Base-by-base conservation (phyloP, 2,113 vertebrate genomes). In the Tetrax tetrax region DNA sequence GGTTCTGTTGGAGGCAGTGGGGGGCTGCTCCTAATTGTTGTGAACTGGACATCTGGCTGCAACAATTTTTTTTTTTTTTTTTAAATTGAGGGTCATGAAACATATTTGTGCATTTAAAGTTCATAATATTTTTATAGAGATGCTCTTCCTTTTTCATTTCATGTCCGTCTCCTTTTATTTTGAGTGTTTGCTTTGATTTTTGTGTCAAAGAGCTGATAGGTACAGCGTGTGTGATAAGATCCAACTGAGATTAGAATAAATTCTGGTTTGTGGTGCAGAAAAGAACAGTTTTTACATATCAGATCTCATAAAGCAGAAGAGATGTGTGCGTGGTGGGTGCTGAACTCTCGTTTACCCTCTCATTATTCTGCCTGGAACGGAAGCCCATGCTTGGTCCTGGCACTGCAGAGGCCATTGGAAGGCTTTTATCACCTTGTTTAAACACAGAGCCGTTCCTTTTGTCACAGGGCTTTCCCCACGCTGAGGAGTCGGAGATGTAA, bases 171-270 rank as follows among this genome's bases (percentile, higher is more conserved):
- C 18, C 28, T 80, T 86, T 76, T 82, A 90, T 89, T 89, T 94
- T 3, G 38, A 79, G 88, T 75, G 50, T 61, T 95, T 59, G 70
- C 78, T 88, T 87, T 94, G 89, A 96, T 97, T 94, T 92, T 90
- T 96, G 77, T 97, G 72, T 83, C 94, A 87, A 85, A 96, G 84
- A 96, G 41, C 87, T 33, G 54, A 88, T 48, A 91, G 59, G 87
- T 85, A 84, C 20, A 77, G 51, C 41, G 60, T 7, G 15, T 27
- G 53, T 86, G 83, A 93, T 93, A 93, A 95, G 70, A 96, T 96
- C 85, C 93, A 89, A 33, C 80, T 23, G 89, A 97, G 93, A 96
- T 93, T 93, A 97, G 97, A 97, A 97, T 83, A 63, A 78, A 87
- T 90, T 81, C 87, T 45, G 90, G 86, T 97, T 96, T 68, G 84